Evolutionary conservation across 2,888 invertebrate species (phyloP), one percentile per base, ranked within the genome.

Genomic region (Nudaria mundana): DNA sequence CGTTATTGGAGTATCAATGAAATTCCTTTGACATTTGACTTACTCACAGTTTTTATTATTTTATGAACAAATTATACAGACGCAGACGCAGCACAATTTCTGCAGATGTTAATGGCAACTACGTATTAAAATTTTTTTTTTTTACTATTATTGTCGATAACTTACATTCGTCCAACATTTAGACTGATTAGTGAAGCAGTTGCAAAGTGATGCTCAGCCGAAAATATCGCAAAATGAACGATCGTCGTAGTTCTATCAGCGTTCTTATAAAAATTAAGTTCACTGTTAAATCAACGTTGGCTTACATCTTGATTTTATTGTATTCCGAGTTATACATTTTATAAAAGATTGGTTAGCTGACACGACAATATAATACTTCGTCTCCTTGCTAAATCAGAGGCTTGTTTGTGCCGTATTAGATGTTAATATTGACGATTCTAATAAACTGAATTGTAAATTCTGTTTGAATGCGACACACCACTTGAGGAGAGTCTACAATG

Each of bases 1-100:
- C 71, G 68, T 70, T 77, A 75, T 76, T 76, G 66, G 66, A 71
- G 70, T 76, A 68, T 58, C 66, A 59, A 68, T 63, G 55, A 59
- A 70, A 66, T 77, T 77, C n/a, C n/a, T n/a, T n/a, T 71, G 51
- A 13, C 50, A 49, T 59, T 52, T 55, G 56, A 56, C 55, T 48
- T n/a, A n/a, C 42, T 45, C 51, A 49, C 4, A 31, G 42, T 52
- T 59, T 63, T 65, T 69, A 70, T 71, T 66, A 48, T 66, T 71
- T 73, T 63, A 67, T 65, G 66, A 59, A 44, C 52, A 5, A 55
- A 72, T 71, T 68, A 58, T 56, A 48, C 46, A 63, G 20, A 7
- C 6, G 20, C 20, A n/a, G n/a, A n/a, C n/a, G n/a, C n/a, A n/a
- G n/a, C n/a, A n/a, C n/a, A n/a, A n/a, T n/a, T n/a, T n/a, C n/a